A percentile compares a stretch with the other conserved stretches of the same genome.
These are phyloP conservation scores for Corynorhinus townsendii DNA, from an alignment of 2,113 vertebrate species.

Conservation along the genomic window DNA sequence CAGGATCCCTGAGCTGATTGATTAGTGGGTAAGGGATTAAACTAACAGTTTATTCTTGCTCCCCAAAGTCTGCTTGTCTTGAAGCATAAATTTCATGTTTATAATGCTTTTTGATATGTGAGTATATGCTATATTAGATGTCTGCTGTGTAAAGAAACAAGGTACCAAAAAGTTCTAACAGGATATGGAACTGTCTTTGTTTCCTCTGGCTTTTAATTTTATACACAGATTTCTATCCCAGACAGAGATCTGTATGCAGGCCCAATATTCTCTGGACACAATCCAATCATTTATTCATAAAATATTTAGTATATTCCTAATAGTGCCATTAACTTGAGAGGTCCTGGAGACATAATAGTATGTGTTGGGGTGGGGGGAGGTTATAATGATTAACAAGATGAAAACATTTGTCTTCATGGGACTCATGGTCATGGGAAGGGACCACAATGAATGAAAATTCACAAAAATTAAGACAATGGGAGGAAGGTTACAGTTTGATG, in stretches of 20 bases:
- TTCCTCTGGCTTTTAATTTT: not conserved
- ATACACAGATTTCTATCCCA: not conserved
- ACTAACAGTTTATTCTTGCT: not conserved
- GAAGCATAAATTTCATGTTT: not conserved
- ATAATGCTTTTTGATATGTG: not conserved
- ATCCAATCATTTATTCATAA: not conserved
- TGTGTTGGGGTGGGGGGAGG: too few relatives aligned
- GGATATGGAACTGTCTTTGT: not conserved
- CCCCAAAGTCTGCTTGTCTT: not conserved
- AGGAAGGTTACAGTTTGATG: not conserved
- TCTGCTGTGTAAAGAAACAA: not conserved
- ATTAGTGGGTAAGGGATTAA: not conserved
- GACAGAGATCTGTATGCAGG: not conserved
- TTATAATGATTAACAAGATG: not conserved
- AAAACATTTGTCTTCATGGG: not conserved
- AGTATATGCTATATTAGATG: not conserved
- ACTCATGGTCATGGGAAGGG: not conserved
- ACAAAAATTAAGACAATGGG: not conserved
- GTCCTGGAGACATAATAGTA: not conserved
- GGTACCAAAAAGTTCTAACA: not conserved
- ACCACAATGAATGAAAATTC: not conserved
- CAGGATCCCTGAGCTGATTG: not conserved
- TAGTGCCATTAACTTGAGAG: not conserved
- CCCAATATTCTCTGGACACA: not conserved
- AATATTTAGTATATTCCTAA: not conserved